Conservation (phyloP, 2,113 vertebrate genomes). For the Aleadryas rufinucha region DNA sequence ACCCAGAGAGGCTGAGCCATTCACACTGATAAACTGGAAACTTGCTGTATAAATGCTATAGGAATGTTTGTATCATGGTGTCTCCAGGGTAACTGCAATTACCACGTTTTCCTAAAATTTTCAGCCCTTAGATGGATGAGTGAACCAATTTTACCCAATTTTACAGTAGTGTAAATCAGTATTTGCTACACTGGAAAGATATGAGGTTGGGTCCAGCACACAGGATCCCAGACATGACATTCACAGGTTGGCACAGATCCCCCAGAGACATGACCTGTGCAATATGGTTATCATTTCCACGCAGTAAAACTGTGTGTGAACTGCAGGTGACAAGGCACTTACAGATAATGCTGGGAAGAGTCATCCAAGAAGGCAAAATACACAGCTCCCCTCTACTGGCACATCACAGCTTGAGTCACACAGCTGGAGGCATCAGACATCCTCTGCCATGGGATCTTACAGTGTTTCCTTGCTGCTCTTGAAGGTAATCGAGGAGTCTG, state of each 20-base stretch:
- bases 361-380: neutral
- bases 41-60: neutral
- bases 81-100: neutral
- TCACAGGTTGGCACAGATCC: neutral
- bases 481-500: neutral
- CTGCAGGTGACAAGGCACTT: neutral
- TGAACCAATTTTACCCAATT: neutral
- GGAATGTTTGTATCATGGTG: neutral
- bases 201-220: neutral
- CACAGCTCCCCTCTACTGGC: neutral
- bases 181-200: neutral
- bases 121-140: neutral
- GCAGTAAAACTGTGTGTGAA: accelerated
- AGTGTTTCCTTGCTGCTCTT: neutral
- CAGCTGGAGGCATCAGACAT: neutral
- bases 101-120: neutral
- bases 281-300: neutral
- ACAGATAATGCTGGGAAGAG: neutral
- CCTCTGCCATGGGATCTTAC: accelerated
- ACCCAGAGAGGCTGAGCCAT: neutral
- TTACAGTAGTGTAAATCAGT: neutral
- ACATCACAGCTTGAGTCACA: neutral
- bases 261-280: accelerated
- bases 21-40: neutral
- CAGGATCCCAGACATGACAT: neutral